Conservation (phyloP, 2,113 vertebrate species). For the Amazona vittata region DNA sequence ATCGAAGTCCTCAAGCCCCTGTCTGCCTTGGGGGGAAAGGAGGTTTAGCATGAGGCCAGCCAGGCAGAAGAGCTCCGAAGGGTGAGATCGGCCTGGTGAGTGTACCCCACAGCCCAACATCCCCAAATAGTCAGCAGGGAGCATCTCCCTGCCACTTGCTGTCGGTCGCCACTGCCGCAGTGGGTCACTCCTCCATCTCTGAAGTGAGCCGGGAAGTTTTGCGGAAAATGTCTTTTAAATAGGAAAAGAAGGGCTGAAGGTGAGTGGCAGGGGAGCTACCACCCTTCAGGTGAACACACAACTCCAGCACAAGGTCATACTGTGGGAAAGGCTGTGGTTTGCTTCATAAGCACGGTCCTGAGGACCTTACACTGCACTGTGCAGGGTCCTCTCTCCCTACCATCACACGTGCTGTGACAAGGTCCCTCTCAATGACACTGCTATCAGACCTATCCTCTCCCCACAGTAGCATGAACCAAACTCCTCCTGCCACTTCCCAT, state of each 20-base stretch:
- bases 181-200: background rate
- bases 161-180: fast-evolving
- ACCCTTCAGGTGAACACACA: background rate
- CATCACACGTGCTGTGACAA: fast-evolving
- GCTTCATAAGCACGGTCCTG: background rate
- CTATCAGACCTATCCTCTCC: background rate
- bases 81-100: background rate
- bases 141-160: background rate
- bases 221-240: background rate
- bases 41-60: background rate
- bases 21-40: background rate
- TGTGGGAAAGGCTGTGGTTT: background rate
- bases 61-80: background rate
- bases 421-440: background rate
- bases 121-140: background rate
- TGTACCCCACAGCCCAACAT: background rate
- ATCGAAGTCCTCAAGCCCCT: background rate
- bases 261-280: background rate
- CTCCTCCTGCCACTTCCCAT: background rate
- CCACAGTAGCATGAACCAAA: background rate
- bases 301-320: background rate
- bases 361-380: background rate
- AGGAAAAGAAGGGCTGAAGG: background rate
- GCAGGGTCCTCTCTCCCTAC: background rate
- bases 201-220: background rate